A percentile compares a stretch with the other conserved stretches of the same genome.
Conservation (phyloP, 2,113 vertebrate species). For the Orthonyx spaldingii region DNA sequence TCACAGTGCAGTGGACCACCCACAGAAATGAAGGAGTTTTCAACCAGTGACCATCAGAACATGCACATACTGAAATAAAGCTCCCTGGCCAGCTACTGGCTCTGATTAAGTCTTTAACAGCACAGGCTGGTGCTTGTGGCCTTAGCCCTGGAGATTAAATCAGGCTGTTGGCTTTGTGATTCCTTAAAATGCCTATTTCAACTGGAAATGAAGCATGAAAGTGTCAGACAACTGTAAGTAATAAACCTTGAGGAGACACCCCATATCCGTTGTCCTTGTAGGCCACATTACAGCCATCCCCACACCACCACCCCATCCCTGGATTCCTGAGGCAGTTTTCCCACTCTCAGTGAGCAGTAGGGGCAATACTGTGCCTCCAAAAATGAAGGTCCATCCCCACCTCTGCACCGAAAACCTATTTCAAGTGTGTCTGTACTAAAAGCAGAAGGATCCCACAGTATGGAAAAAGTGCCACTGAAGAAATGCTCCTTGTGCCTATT, state of each 20-base stretch:
- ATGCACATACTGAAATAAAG: neutral
- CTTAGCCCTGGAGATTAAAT: neutral
- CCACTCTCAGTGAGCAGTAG: neutral
- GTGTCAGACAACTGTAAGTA: neutral
- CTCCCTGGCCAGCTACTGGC: neutral
- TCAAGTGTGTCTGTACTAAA: neutral
- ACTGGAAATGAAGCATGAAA: neutral
- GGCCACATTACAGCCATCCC: neutral
- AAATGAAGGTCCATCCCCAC: neutral
- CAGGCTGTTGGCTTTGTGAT: neutral
- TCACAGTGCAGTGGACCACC: neutral
- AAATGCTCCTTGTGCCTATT: neutral
- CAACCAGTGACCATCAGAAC: neutral
- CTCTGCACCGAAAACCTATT: neutral
- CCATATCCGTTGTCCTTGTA: neutral
- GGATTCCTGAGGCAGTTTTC: neutral
- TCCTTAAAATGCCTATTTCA: neutral
- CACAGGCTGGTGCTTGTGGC: neutral
- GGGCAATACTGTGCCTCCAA: rapidly evolving
- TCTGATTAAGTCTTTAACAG: neutral
- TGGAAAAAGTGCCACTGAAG: neutral
- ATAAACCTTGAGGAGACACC: neutral
- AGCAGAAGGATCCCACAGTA: neutral
- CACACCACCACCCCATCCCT: rapidly evolving
- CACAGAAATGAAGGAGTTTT: neutral